Base-by-base conservation (phyloP, 2,113 vertebrate genomes). In the Noctilio leporinus region DNA sequence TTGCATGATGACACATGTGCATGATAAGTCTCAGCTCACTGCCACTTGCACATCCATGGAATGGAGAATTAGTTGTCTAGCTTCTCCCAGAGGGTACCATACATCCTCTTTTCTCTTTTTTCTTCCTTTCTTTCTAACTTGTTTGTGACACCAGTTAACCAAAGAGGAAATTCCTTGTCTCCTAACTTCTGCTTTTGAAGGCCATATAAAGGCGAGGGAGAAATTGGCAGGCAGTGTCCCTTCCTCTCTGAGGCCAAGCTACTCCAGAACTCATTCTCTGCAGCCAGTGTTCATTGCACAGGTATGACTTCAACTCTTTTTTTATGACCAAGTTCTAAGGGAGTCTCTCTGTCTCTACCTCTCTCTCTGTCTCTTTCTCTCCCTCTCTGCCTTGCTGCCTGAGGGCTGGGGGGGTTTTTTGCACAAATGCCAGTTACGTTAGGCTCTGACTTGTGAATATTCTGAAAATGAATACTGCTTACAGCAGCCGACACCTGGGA, bases 141-240 rank as follows among this genome's bases (percentile, higher is more conserved):
- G 73, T 16, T 97, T 97, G 77, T 76, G 90, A 94, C 96, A 97
- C 93, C 33, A 55, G n/a, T 40, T 85, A 85, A 77, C 76, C 76
- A 35, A 70, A 67, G 62, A 53, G 92, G 86, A 97, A 96, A 82
- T 97, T 95, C 91, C 86, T 81, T 64, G 86, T 55, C 16, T 75
- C 22, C 19, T 10, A 9, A 96, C 97, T 97, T 97, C 97, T 96
- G 95, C 97, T 97, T 97, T 97, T 95, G 51, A 82, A 40, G 57
- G 22, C 64, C 53, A 96, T 97, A 97, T 96, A 97, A 86, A 0
- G 24, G 53, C 0, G 10, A 64, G 33, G 28, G 14, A 70, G 47
- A 85, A 72, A 38, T 14, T 28, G 51, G 64, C 10, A 53, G 59
- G 20, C 0, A 49, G 2, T 62, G 30, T 30, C 15, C 28, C 53